Percentiles rank a stretch among this genome's conserved stretches.
These are phyloP conservation scores for Synodontis membranacea DNA, from an alignment of 2,113 vertebrate genomes.

Conservation along the genomic window DNA sequence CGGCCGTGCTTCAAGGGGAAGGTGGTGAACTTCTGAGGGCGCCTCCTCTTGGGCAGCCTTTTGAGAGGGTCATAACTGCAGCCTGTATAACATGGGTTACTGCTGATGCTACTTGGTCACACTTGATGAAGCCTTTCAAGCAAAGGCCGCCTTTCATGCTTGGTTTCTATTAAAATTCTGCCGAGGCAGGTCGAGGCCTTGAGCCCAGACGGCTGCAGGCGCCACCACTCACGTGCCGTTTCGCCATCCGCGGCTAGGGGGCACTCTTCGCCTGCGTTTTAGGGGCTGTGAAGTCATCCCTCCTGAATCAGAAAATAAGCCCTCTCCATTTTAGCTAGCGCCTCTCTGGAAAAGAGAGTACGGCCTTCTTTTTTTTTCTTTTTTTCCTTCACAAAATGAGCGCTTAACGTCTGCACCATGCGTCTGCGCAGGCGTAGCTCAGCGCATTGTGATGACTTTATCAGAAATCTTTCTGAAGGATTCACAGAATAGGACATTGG, in stretches of 20 bases:
- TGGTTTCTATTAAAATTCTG: constrained; percentile 79
- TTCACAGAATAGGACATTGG: neutral
- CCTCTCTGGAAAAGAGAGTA: constrained; percentile 48
- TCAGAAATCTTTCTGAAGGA: constrained; percentile 5
- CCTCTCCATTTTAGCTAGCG: constrained; percentile 72
- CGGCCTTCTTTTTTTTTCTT: constrained; percentile 14
- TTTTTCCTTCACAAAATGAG: constrained; percentile 66
- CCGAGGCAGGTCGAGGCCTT: constrained; percentile 64
- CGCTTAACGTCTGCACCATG: constrained; percentile 48
- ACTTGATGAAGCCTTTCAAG: constrained; percentile 91
- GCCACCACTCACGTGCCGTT: constrained; percentile 69
- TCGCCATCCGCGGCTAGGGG: constrained; percentile 82
- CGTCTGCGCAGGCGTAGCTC: neutral
- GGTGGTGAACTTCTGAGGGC: constrained; percentile 95
- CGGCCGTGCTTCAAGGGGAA: constrained; percentile 89
- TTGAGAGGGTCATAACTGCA: constrained; percentile 90
- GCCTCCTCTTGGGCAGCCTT: constrained; percentile 84
- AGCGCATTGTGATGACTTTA: neutral
- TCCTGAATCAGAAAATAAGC: constrained; percentile 36
- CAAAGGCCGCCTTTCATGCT: constrained; percentile 80
- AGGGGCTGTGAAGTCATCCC: neutral
- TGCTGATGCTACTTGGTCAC: constrained; percentile 84
- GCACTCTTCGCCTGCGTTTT: constrained; percentile 82
- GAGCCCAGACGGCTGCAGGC: constrained; percentile 56
- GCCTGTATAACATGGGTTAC: constrained; percentile 94